Evolutionary conservation across 2,113 vertebrate species (phyloP), one percentile per base, ranked within the genome.

Genomic region (Trogon surrucura): DNA sequence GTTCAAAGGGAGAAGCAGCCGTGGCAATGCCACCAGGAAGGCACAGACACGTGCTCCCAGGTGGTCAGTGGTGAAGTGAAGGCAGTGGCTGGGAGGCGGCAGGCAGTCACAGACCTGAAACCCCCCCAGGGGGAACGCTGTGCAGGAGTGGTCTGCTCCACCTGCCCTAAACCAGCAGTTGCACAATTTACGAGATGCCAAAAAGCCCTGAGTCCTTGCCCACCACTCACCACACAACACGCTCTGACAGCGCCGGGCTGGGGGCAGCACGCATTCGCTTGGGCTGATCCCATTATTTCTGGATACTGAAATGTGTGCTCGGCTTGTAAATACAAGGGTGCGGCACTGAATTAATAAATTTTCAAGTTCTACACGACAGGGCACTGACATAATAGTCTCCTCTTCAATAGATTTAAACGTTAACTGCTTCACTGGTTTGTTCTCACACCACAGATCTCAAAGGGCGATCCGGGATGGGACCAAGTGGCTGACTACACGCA

Each of bases 111-210:
- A 10, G 45, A 32, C 21, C 38, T 16, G 14, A 69, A 81, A 79
- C 0, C 2, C 0, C 2, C 29, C 13, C 6, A 1, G 23, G 16
- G 12, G 57, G 21, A 21, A 23, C 4, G 41, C n/a, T 11, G 69
- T 74, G 56, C 36, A 67, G 75, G 57, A 36, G 41, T 0, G 3
- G 7, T 5, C 47, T 65, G 61, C 66, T 72, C 64, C 22, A 12
- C 0, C 15, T 65, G 54, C 11, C 32, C 13, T 0, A 30, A 71
- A 30, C 5, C 45, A 85, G 92, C 8, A 5, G 14, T 71, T 80
- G 70, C 47, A 32, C 81, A 41, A 25, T 27, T n/a, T 29, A 30
- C 0, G 5, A 73, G 88, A 36, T 29, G 45, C 45, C 92, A 53
- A 34, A 51, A 95, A 66, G 5, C 5, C 22, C 30, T 17, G 25